Conservation (phyloP, 2,797 vertebrate genomes). For the Vireo griseus region DNA sequence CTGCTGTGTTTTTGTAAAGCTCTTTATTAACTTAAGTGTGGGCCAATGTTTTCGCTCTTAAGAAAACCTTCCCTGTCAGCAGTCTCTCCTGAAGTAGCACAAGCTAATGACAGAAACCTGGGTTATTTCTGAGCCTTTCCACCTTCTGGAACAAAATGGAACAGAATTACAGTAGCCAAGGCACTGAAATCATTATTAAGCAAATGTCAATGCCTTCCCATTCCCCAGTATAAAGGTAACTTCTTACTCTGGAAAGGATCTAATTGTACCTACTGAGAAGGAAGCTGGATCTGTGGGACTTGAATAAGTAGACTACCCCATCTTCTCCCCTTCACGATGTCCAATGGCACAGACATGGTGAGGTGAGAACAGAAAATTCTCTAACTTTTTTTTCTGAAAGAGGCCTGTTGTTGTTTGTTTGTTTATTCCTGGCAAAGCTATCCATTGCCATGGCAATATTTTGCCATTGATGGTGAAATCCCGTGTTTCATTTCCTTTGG, state of each 20-base stretch:
- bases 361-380: slow-evolving; percentile 24
- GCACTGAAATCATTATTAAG: neutral
- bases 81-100: neutral
- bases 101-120: neutral
- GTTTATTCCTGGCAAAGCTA: slow-evolving; percentile 52
- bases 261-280: neutral
- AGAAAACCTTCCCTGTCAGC: neutral
- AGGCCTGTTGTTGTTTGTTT: slow-evolving; percentile 32
- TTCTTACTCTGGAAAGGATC: neutral
- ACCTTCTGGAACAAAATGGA: neutral
- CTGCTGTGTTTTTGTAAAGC: neutral
- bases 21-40: slow-evolving; percentile 13
- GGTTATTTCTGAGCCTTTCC: neutral
- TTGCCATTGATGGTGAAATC: slow-evolving; percentile 27
- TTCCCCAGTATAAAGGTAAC: neutral
- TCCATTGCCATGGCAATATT: slow-evolving; percentile 48
- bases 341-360: neutral
- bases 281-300: neutral
- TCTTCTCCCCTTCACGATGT: neutral
- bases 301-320: neutral
- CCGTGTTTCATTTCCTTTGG: slow-evolving; percentile 30
- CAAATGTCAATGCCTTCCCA: neutral
- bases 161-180: neutral
- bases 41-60: neutral
- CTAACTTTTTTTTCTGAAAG: slow-evolving; percentile 2